Percentiles rank a stretch among this genome's conserved stretches.
Conservation (phyloP, 1,140 invertebrate genomes). For the Campodea augens region DNA sequence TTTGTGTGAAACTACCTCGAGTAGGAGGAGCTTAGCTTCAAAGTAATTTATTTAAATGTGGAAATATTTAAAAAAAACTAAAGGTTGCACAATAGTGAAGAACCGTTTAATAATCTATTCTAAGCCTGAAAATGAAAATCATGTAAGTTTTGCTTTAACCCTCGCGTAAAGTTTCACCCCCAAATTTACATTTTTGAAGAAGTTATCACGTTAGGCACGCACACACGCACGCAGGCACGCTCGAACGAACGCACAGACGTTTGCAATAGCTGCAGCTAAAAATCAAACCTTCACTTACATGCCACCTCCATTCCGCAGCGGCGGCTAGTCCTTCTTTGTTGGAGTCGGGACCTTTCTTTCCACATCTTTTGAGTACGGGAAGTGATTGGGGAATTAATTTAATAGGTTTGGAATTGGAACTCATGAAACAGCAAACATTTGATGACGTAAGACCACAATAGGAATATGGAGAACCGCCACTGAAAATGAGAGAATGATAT, state of each 20-base stretch:
- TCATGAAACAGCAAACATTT: conserved; percentile 26
- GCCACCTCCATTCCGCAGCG: conserved; percentile 29
- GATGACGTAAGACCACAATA: conserved; percentile 25
- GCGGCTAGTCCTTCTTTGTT: conserved; percentile 22
- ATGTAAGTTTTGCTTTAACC: too few species aligned
- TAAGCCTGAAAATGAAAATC: too few species aligned
- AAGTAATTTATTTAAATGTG: too few species aligned
- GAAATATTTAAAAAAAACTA: too few species aligned
- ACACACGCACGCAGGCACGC: not conserved
- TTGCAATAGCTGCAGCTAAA: not conserved
- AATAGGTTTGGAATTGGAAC: conserved; percentile 16
- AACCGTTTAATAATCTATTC: too few species aligned
- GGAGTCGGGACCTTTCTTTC: conserved; percentile 19
- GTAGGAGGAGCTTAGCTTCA: too few species aligned
- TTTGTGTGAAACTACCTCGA: too few species aligned
- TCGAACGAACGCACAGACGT: not conserved
- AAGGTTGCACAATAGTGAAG: too few species aligned
- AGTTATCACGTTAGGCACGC: not conserved
- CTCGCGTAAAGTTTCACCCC: too few species aligned
- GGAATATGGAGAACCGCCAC: conserved; percentile 22
- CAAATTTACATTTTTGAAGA: too few species aligned
- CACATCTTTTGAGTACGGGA: conserved; percentile 15
- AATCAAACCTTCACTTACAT: conserved; percentile 20
- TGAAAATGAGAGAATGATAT: conserved; percentile 8
- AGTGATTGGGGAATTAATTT: conserved; percentile 18